Base-by-base conservation (phyloP, 2,113 vertebrate species). In the Nothobranchius furzeri region DNA sequence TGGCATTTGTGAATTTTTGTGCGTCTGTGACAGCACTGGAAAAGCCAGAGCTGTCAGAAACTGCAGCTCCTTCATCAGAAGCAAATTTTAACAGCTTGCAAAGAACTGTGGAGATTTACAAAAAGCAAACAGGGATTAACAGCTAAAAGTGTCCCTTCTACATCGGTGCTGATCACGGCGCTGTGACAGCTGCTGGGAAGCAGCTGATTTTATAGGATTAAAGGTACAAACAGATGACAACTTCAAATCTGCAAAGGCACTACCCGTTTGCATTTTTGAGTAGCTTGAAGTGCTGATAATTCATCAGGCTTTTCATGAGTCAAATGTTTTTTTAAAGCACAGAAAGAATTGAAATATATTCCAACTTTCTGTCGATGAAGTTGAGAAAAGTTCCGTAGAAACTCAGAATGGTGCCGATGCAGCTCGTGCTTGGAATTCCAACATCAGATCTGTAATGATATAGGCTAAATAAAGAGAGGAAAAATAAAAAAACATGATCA, bases 51-150 rank as follows among this genome's bases (percentile, higher is more conserved):
- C 75, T 75, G 76, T 83, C 72, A 78, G 43, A 64, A 77, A 79
- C 64, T 47, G 46, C 46, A 59, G 59, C 65, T 78, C 57, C 63
- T 60, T 80, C 52, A 57, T 57, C 76, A 65, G 53, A 49, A 75
- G 52, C 73, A 54, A 76, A 80, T 70, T 73, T 66, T 66, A 73
- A 70, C 70, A 73, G 60, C 65, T 35, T 55, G 57, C 60, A 67
- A 58, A 14, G 15, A 81, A 70, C 40, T 54, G 68, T 40, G 36
- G 57, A 60, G 58, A 79, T 46, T 76, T 81, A 37, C 55, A 68
- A 65, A 78, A 75, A 68, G 69, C 55, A 81, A 83, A 73, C 63
- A 6, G 77, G 70, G 80, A 83, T 82, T 76, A 83, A 51, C 14
- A 51, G 51, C 30, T 49, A 25, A 69, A 82, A 81, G 65, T 70